Percentiles rank a stretch among this genome's conserved stretches.
These are phyloP conservation scores for Epinephelus moara DNA, from an alignment of 2,113 vertebrate species.

Conservation along the genomic window DNA sequence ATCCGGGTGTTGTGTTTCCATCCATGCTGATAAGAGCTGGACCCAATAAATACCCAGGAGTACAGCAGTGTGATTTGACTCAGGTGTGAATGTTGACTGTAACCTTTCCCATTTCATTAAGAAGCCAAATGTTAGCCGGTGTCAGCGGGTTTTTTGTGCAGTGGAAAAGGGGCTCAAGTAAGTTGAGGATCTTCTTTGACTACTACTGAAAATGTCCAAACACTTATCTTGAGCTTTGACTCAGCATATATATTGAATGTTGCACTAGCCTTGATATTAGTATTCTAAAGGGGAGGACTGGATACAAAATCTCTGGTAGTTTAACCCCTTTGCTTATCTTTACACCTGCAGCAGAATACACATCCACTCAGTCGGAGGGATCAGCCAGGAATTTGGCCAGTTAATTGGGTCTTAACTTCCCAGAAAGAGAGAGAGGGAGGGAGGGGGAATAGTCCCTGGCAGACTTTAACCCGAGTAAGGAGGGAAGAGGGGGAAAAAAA, in stretches of 20 bases:
- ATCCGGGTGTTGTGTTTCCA: too few species aligned
- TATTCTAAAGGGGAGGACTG: not conserved
- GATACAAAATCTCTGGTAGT: slow-evolving; percentile 27
- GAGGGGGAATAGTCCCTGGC: slow-evolving; percentile 87
- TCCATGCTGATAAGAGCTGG: too few species aligned
- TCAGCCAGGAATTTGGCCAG: slow-evolving; percentile 91
- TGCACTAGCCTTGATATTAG: not conserved
- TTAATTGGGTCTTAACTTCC: slow-evolving; percentile 93
- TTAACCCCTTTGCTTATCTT: slow-evolving; percentile 50
- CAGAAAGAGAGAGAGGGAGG: slow-evolving; percentile 69
- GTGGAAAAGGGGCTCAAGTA: too few species aligned
- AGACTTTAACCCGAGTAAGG: slow-evolving; percentile 83
- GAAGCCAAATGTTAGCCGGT: too few species aligned
- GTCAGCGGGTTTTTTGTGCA: too few species aligned
- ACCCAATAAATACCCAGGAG: too few species aligned
- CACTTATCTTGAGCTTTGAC: not conserved
- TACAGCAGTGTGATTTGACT: too few species aligned
- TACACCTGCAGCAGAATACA: slow-evolving; percentile 81
- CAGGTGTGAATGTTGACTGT: too few species aligned
- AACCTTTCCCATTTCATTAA: too few species aligned
- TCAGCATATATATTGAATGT: not conserved
- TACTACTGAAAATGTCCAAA: not conserved
- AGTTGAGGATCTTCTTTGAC: not conserved
- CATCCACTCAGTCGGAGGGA: slow-evolving; percentile 83
- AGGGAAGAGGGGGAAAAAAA: slow-evolving; percentile 61